A percentile compares a stretch with the other conserved stretches of the same genome.
phyloP scores from a whole-genome alignment of 2,888 invertebrate genomes.

The Caenorhabditis macrosperma region DNA sequence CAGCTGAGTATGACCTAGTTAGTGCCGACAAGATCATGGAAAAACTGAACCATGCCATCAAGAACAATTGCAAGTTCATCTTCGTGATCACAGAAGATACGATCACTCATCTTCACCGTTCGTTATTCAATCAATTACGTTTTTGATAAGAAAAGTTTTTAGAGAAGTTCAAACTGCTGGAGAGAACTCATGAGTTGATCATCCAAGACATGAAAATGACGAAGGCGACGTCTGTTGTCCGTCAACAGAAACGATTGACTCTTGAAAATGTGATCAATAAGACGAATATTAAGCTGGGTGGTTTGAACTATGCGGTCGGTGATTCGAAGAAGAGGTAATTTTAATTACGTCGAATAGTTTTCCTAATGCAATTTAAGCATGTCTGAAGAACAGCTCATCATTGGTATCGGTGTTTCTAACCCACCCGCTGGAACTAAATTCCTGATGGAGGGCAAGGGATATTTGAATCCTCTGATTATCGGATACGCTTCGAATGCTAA shows the following conservation, averaged over 20 bases:
- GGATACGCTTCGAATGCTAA: conserved; percentile 67
- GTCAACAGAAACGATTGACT: conserved; percentile 47
- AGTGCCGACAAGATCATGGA: not conserved
- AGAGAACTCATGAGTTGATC: conserved; percentile 2
- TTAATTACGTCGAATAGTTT: not conserved
- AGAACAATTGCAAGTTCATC: conserved; percentile 32
- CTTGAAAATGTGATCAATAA: conserved; percentile 72
- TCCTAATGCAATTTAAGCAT: not conserved
- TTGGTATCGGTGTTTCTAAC: conserved; percentile 23
- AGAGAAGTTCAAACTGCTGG: conserved; percentile 4
- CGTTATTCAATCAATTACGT: not conserved
- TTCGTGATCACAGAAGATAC: conserved; percentile 49
- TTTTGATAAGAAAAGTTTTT: not conserved
- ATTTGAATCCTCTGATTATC: conserved; percentile 18
- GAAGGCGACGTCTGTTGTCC: conserved; percentile 22
- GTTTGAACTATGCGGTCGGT: conserved; percentile 64
- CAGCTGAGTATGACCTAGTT: conserved; percentile 21
- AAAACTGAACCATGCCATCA: conserved; percentile 11
- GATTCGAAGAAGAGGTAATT: not conserved
- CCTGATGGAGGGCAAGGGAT: not conserved
- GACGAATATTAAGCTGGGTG: conserved; percentile 71
- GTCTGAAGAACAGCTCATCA: conserved; percentile 7
- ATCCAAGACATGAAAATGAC: conserved; percentile 17
- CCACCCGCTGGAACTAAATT: conserved; percentile 22
- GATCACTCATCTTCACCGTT: conserved; percentile 43